These are phyloP conservation scores for Ptilonorhynchus violaceus DNA, from an alignment of 2,113 vertebrate genomes.

Conservation along the genomic window DNA sequence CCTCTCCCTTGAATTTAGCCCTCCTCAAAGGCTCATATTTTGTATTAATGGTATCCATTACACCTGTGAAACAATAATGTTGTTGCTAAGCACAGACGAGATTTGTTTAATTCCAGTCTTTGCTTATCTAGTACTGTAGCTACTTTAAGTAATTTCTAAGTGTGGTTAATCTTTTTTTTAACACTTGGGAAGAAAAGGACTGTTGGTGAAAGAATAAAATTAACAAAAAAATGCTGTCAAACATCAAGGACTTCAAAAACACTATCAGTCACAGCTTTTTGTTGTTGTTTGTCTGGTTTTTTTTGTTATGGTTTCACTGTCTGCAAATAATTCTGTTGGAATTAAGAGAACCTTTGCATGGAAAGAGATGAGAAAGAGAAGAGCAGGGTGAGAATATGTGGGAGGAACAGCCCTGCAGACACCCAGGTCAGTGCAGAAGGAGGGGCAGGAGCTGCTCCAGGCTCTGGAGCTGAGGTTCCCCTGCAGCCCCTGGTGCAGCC, in stretches of 20 bases:
- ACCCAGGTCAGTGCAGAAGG: background rate
- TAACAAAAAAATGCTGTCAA: fast-evolving
- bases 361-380: background rate
- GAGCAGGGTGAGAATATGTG: fast-evolving
- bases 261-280: background rate
- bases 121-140: background rate
- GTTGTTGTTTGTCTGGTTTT: background rate
- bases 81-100: fast-evolving
- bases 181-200: background rate
- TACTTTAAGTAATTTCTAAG: background rate
- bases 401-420: background rate
- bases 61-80: background rate
- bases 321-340: background rate
- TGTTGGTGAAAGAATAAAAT: no score
- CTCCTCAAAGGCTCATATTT: background rate
- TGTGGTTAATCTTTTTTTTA: background rate
- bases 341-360: background rate
- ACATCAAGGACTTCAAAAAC: background rate
- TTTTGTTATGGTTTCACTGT: background rate
- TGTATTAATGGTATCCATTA: background rate
- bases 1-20: background rate
- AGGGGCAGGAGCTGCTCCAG: background rate
- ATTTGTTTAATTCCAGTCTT: background rate
- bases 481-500: background rate
- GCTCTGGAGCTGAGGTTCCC: background rate